Base-by-base conservation (phyloP, 1,140 invertebrate species). In the Arion vulgaris region DNA sequence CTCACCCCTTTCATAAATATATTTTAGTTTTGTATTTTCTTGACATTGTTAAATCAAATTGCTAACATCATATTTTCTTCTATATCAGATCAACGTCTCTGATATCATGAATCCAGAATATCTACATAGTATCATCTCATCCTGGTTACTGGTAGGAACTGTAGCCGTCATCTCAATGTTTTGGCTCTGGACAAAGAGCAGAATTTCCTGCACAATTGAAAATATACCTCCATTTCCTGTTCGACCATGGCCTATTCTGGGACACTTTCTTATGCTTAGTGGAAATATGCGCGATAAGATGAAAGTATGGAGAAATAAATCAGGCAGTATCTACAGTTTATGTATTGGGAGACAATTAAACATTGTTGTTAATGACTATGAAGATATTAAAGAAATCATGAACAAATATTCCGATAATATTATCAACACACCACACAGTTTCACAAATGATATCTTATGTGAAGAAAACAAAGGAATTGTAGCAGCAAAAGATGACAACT, bases 151-250 rank as follows among this genome's bases (percentile, higher is more conserved):
- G 51, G 9, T 57, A 2, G 51, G 51, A 57, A 19, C 23, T 26
- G 2, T 57, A 23, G 51, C 28, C n/a, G 62, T 17, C n/a, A 32
- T 66, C 28, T 66, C 28, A 32, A 2, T 34, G 32, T 4, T 66
- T 7, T 66, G 62, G 62, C n/a, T 34, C 9, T 66, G 62, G 62
- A 13, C n/a, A 66, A 28, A 32, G 9, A 66, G 4, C n/a, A 66
- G 28, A 32, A n/a, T 9, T 28, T 17, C 62, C 0, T 41, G 0
- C 19, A 7, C 19, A 11, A 4, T 28, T 11, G 4, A 4, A 36
- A 73, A 73, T 19, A 39, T 73, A 39, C 71, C 71, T 28, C 71
- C 71, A 2, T 73, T 39, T 32, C 71, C 71, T 9, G 36, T 32
- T 39, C 5, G 2, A 28, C 41, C 71, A 26, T 41, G 41, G 71